Base-by-base conservation (phyloP, 53 echinoderm and acorn worm species). In the Holothuria scabra region DNA sequence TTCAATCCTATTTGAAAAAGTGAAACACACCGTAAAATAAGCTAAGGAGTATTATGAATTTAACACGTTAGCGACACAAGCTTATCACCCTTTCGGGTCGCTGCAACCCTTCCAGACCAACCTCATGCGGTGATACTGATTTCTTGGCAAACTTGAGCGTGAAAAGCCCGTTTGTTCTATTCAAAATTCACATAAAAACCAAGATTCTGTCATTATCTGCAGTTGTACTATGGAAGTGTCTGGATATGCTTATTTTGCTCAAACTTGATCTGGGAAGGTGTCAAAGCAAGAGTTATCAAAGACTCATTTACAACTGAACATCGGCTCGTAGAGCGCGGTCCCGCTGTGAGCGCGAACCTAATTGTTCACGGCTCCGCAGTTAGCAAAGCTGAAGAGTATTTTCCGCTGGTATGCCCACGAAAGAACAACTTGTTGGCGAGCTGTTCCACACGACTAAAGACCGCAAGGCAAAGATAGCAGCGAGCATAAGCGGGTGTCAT, bases 341-440 rank as follows among this genome's bases (percentile, higher is more conserved):
- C 72, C 72, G 72, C 72, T 72, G 72, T 46, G 72, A 44, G 44
- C 28, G 72, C 72, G 44, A 46, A 72, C 72, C 46, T 72, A 72
- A 72, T 72, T 72, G 72, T 72, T 72, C 72, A 72, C 72, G 72
- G 72, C 72, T 72, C 48, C 72, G 72, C 72, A 72, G 72, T 72
- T 23, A 11, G 72, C 21, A 44, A 44, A 72, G 72, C 72, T 72
- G 72, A 14, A 48, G 48, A n/a, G 24, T 7, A 72, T 72, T 72
- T 72, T 72, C 72, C 72, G 72, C 72, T 22, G 46, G 44, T 44
- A 48, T 72, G 72, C 72, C 25, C 72, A 72, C 72, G 72, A 72
- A 72, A 46, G 49, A 48, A 21, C 44, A 44, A 72, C 72, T 72
- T 72, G 72, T 72, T 72, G 72, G 72, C 32, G 33, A 30, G 67